phyloP scores from a whole-genome alignment of 1,140 invertebrate genomes.

The Cyrtorhinus lividipennis region DNA sequence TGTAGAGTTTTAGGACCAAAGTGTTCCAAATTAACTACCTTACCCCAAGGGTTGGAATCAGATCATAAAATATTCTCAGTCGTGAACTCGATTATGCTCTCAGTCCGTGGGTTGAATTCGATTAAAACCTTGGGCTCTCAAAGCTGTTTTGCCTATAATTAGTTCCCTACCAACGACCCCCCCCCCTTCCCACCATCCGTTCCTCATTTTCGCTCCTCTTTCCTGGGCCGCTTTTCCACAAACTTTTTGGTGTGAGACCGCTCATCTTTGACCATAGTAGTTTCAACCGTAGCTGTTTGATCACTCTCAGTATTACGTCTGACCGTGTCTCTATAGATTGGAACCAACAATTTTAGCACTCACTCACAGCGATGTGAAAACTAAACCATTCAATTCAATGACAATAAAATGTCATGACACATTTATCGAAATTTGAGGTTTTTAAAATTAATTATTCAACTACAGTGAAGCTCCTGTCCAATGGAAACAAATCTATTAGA shows the following conservation, averaged over 20 bases:
- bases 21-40: slow-evolving; percentile 9
- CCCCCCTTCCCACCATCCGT: background rate
- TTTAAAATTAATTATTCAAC: no score
- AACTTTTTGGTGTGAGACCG: background rate
- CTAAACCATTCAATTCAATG: no score
- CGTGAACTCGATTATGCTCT: slow-evolving; percentile 8
- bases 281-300: no score
- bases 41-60: background rate
- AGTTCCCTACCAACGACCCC: background rate
- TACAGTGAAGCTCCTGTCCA: no score
- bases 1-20: slow-evolving; percentile 8
- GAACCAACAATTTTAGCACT: no score
- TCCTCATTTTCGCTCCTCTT: background rate
- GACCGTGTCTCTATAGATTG: no score
- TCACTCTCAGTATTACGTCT: no score
- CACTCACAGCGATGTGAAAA: no score
- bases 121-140: slow-evolving; percentile 6
- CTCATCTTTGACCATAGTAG: background rate
- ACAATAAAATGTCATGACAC: no score
- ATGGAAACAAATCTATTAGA: no score
- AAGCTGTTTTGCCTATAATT: slow-evolving; percentile 8
- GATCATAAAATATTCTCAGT: slow-evolving; percentile 10
- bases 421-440: no score
- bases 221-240: background rate
- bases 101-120: slow-evolving; percentile 9